Base-by-base conservation (phyloP, 1,140 invertebrate genomes). In the Temnothorax curvispinosus region DNA sequence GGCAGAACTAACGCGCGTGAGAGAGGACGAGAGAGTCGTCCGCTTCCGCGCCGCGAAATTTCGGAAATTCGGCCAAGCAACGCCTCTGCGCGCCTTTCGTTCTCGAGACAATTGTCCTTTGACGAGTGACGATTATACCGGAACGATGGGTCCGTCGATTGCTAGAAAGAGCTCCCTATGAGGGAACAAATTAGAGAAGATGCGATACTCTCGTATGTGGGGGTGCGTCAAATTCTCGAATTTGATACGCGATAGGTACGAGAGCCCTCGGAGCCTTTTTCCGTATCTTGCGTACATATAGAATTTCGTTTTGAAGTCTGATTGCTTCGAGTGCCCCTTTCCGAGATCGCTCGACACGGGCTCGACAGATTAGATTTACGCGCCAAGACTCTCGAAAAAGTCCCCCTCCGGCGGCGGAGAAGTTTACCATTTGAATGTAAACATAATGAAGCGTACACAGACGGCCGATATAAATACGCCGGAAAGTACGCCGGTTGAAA, bases 401-500 rank as follows among this genome's bases (percentile, higher is more conserved):
- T 15, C 35, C 35, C 5, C 35, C 18, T 41, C 54, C 13, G 18
- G 1, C 27, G 67, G 56, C 54, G 80, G 41, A 15, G 27, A 47
- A 75, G 27, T 84, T 75, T 35, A 27, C 69, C 69, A 75, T 74
- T 84, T 38, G 69, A 62, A 75, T 74, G 80, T 41, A 21, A 47
- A 71, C 69, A 84, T 84, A 84, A 84, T 75, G 54, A 84, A 72
- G 80, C 65, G 77, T 47, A 74, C 27, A 82, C 18, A 58, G 80
- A 47, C 38, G 69, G 27, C 27, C 69, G 54, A 41, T 74, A 21
- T 84, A 84, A 84, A 84, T 84, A 47, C 65, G 54, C 56, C 69
- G 80, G 27, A 13, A 84, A 74, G 80, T 60, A 62, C 60, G 67
- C 8, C 41, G 52, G 44, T 41, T 84, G 80, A 84, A 84, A 84